Conservation (phyloP, 2,113 vertebrate genomes). For the Noturus placidus region DNA sequence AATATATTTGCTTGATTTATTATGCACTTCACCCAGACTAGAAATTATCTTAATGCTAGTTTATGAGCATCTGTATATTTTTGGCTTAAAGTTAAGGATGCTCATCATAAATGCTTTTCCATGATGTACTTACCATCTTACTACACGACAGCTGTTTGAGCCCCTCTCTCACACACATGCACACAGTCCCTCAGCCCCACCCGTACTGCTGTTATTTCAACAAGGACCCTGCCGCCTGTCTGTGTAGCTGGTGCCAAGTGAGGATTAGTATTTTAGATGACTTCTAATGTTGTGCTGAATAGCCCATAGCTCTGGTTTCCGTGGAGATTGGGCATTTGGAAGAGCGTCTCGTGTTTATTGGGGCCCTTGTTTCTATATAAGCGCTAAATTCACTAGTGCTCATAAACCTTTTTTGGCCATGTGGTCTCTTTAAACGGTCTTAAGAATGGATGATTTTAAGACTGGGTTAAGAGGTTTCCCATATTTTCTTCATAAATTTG, state of each 20-base stretch:
- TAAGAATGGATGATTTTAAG: background rate
- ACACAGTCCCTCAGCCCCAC: constrained; percentile 56
- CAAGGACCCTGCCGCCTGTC: constrained; percentile 58
- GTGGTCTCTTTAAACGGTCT: constrained; percentile 5
- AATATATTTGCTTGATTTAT: background rate
- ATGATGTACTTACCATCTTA: constrained; percentile 60
- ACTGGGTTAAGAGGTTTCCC: background rate
- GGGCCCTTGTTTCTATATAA: constrained; percentile 55
- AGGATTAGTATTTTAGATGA: constrained; percentile 74
- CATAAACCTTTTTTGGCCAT: constrained; percentile 14
- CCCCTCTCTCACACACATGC: constrained; percentile 41
- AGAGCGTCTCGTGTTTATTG: constrained; percentile 54
- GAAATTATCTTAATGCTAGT: background rate
- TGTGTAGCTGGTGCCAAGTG: constrained; percentile 62
- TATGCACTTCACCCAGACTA: background rate
- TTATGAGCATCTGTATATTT: no score
- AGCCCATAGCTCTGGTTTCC: constrained; percentile 60
- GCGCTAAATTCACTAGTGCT: constrained; percentile 48
- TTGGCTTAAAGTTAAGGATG: background rate
- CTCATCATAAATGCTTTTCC: constrained; percentile 1
- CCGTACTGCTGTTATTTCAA: constrained; percentile 68
- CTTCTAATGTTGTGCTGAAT: constrained; percentile 67
- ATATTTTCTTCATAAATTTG: background rate
- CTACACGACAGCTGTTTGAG: constrained; percentile 68
- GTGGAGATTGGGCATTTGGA: constrained; percentile 55